A percentile compares a stretch with the other conserved stretches of the same genome.
These are phyloP conservation scores for Cepaea hortensis DNA, from an alignment of 2,888 invertebrate species.

Conservation along the genomic window DNA sequence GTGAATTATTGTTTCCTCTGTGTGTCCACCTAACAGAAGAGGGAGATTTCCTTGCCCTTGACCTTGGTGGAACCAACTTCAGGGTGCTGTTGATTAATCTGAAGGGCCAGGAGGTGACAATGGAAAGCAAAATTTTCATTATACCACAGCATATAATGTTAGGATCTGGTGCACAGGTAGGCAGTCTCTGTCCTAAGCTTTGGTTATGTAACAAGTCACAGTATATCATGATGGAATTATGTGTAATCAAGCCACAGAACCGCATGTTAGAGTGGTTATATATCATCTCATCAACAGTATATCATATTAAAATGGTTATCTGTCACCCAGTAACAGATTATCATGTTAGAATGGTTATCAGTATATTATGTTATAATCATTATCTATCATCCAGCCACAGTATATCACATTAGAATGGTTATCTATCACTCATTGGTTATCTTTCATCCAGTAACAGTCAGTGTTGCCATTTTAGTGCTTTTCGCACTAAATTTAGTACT, in stretches of 20 bases:
- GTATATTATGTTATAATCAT: too few relatives aligned
- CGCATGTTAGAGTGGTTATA: not conserved
- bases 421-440: too few relatives aligned
- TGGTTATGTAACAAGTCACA: not conserved
- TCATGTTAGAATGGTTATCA: too few relatives aligned
- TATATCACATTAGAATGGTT: too few relatives aligned
- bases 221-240: not conserved
- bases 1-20: not conserved
- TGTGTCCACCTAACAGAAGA: conserved; percentile 81
- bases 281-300: not conserved
- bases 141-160: conserved; percentile 96
- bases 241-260: not conserved
- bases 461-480: too few relatives aligned
- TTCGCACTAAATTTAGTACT: too few relatives aligned
- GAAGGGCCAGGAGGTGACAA: conserved; percentile 89
- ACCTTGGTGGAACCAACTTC: conserved; percentile 98
- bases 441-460: too few relatives aligned
- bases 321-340: too few relatives aligned
- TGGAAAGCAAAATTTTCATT: conserved; percentile 97
- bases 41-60: conserved; percentile 96
- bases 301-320: not conserved
- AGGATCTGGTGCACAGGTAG: conserved; percentile 86
- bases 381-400: too few relatives aligned
- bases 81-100: conserved; percentile 93
- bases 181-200: conserved; percentile 37